Evolutionary conservation across 2,113 vertebrate species (phyloP).

Genomic region (Uria aalge): DNA sequence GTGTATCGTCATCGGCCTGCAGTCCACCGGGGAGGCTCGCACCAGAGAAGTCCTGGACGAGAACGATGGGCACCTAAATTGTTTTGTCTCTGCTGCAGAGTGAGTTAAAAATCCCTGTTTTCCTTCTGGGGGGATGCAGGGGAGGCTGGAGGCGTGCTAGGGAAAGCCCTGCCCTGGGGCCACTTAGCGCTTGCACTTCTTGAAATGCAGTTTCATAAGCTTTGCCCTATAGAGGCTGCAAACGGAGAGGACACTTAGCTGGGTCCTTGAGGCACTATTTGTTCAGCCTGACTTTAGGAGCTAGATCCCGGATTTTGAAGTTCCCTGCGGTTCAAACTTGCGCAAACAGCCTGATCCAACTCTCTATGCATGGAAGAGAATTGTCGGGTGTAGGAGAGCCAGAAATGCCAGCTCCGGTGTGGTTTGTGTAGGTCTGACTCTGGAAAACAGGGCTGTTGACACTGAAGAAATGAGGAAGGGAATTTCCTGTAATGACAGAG

Average conservation of each 20-base stretch:
- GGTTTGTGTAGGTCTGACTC: background rate
- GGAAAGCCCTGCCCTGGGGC: background rate
- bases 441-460: background rate
- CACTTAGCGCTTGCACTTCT: fast-evolving
- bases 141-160: background rate
- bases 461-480: background rate
- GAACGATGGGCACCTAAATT: constrained; percentile 90
- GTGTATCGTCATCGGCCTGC: constrained; percentile 95
- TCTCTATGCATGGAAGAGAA: fast-evolving
- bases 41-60: constrained; percentile 94
- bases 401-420: background rate
- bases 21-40: constrained; percentile 95
- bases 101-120: background rate
- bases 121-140: background rate
- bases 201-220: background rate
- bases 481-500: background rate
- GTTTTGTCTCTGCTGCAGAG: constrained; percentile 94
- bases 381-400: background rate
- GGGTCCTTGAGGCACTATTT: background rate
- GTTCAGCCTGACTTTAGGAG: background rate
- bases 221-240: background rate
- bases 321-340: background rate
- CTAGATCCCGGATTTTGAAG: background rate
- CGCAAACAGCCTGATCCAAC: background rate
- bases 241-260: background rate